Evolutionary conservation across 1,140 invertebrate genomes (phyloP).

Genomic region (Anastrepha ludens): DNA sequence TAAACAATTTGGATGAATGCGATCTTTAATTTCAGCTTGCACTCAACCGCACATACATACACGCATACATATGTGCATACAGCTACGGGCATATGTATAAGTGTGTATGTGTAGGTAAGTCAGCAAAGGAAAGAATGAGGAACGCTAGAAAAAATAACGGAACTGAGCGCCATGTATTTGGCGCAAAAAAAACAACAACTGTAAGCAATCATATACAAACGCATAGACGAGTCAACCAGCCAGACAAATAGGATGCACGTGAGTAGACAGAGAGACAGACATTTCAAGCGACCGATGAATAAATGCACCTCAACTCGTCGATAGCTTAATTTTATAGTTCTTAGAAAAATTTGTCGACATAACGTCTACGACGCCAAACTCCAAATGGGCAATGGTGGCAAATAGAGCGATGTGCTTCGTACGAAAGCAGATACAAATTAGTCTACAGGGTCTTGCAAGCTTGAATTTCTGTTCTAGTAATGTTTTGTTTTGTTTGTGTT

Average conservation of each 20-base stretch:
- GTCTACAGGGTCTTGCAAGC: too few relatives aligned
- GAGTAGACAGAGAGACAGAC: slow-evolving; percentile 8
- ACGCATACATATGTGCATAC: not conserved
- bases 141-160: slow-evolving; percentile 26
- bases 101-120: not conserved
- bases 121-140: not conserved
- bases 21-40: slow-evolving; percentile 4
- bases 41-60: not conserved
- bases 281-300: not conserved
- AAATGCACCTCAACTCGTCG: not conserved
- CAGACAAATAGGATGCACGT: slow-evolving; percentile 24
- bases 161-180: slow-evolving; percentile 45
- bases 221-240: not conserved
- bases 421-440: not conserved
- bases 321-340: slow-evolving; percentile 31
- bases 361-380: slow-evolving; percentile 17
- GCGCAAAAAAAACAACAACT: not conserved
- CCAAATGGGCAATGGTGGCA: not conserved
- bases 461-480: too few relatives aligned
- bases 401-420: not conserved
- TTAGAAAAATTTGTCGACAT: slow-evolving; percentile 48
- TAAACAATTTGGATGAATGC: slow-evolving; percentile 39
- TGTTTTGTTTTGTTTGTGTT: too few relatives aligned
- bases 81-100: too few relatives aligned
- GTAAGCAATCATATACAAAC: not conserved